Conservation (phyloP, 92 coral and sea anemone species). For the Heteractis magnifica region DNA sequence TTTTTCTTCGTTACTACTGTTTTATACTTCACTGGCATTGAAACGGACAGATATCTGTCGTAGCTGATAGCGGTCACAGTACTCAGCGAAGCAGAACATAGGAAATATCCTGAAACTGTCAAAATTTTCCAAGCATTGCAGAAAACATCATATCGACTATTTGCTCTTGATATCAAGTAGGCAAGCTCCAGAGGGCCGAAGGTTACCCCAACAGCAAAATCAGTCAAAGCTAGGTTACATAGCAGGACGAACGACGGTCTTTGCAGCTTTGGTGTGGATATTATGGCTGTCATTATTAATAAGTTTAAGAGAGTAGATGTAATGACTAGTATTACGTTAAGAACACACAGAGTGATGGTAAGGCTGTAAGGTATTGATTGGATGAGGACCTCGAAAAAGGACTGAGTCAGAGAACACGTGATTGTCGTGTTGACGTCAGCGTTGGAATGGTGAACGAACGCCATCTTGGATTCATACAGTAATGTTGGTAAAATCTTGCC, state of each 20-base stretch:
- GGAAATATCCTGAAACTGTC: neutral
- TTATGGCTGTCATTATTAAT: neutral
- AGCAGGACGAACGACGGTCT: conserved; percentile 20
- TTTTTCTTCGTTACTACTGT: conserved; percentile 7
- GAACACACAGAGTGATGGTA: neutral
- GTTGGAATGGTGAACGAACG: neutral
- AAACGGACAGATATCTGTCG: conserved; percentile 21
- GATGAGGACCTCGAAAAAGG: neutral
- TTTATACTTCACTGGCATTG: conserved; percentile 13
- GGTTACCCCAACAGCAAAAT: conserved; percentile 13
- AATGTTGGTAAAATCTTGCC: neutral
- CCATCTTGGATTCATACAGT: neutral
- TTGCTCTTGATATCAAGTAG: neutral
- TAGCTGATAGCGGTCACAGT: conserved; percentile 19
- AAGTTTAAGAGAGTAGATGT: neutral
- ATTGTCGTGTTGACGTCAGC: neutral
- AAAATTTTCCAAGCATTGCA: conserved; percentile 6
- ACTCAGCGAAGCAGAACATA: conserved; percentile 18
- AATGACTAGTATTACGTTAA: neutral
- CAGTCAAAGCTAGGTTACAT: conserved; percentile 21
- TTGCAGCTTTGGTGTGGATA: neutral
- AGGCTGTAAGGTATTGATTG: neutral
- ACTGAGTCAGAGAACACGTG: neutral
- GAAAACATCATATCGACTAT: neutral
- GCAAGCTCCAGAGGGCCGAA: neutral